Evolutionary conservation across 2,797 vertebrate species (phyloP).

Genomic region (Dendrocincla fuliginosa): DNA sequence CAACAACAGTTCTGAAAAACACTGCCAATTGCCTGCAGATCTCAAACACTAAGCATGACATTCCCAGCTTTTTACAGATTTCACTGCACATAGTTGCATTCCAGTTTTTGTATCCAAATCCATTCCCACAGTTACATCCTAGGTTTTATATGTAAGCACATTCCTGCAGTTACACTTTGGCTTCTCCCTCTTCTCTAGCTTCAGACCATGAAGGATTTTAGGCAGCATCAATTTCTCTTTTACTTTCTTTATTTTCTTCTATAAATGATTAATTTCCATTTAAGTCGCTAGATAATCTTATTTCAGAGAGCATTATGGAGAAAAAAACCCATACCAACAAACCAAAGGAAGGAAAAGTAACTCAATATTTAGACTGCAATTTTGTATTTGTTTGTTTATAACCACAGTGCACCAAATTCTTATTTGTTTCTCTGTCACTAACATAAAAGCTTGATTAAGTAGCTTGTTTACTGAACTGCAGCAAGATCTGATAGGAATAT

Average conservation of each 20-base stretch:
- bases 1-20: not conserved
- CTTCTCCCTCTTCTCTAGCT: not conserved
- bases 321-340: not conserved
- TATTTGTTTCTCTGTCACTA: slow-evolving; percentile 38
- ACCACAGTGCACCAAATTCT: not conserved
- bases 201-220: not conserved
- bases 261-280: not conserved
- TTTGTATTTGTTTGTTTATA: slow-evolving; percentile 9
- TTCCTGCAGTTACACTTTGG: not conserved
- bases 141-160: not conserved
- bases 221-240: not conserved
- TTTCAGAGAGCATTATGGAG: not conserved
- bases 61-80: slow-evolving; percentile 12
- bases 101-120: not conserved
- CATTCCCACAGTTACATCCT: slow-evolving; percentile 25
- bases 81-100: slow-evolving; percentile 1
- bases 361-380: not conserved
- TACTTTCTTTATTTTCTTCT: not conserved
- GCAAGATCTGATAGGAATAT: slow-evolving; percentile 16
- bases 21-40: slow-evolving; percentile 14
- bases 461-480: slow-evolving; percentile 25
- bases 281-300: not conserved
- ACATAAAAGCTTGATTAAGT: slow-evolving; percentile 48
- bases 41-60: not conserved
- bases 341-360: not conserved